Base-by-base conservation (phyloP, 2,888 invertebrate species). In the Alviniconcha strummeri region DNA sequence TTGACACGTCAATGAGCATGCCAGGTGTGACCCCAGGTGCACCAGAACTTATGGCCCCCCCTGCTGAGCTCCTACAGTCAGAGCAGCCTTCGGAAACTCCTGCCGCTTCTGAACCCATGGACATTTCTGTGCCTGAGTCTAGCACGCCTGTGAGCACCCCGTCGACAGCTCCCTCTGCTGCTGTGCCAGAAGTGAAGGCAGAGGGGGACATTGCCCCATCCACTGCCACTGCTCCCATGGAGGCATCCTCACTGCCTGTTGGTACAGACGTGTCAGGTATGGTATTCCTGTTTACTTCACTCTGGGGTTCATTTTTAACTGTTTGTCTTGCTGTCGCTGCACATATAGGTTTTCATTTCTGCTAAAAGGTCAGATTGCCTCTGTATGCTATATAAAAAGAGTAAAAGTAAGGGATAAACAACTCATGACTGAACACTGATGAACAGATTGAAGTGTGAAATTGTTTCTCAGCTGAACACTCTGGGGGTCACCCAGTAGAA, bases 91-190 rank as follows among this genome's bases (percentile, higher is more conserved):
- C 82, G 8, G 82, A 82, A n/a, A 19, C 75, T 2, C 52, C 60
- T 13, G 36, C 74, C 9, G 55, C 57, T 19, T 60, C 55, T 7
- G 82, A 82, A 54, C 56, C 69, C 36, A 82, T 82, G 76, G 82
- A 82, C n/a, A 56, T 55, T 13, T 52, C 60, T 3, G 11, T 52
- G 15, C 55, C 80, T 6, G 82, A 79, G 13, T 36, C 79, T 11
- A 55, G 80, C 56, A 69, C 82, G 17, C 82, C 85, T 6, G 78
- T 69, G 56, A 55, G 71, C 5, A n/a, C 81, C 54, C 55, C 79
- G 36, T 80, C 84, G 69, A 82, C 82, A 79, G 81, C 84, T 76
- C 71, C 85, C 57, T 69, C 81, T 60, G 69, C 80, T 75, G 81
- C 64, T 17, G 83, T 74, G 52, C 81, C 85, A 72, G 87, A 82